These are phyloP conservation scores for Cyprinodon variegatus DNA, from an alignment of 2,113 vertebrate species.

Conservation along the genomic window DNA sequence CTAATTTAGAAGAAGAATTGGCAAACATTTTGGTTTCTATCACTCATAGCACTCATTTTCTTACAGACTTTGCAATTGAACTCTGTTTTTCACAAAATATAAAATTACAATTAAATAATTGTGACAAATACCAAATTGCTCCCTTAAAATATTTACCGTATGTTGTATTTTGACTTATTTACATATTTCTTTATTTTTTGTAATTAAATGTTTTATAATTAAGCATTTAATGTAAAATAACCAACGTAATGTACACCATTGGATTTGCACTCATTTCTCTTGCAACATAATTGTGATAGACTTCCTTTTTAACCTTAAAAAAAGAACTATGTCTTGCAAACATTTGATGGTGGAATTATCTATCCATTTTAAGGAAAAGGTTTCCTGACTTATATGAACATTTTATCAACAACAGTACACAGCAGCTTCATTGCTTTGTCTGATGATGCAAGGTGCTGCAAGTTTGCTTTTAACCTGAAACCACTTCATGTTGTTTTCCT, in stretches of 20 bases:
- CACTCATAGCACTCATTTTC: no score
- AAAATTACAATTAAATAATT: not conserved
- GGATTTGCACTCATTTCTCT: not conserved
- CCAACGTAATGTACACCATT: not conserved
- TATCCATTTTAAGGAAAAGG: slow-evolving; percentile 20
- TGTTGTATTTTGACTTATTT: no score
- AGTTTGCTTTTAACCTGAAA: slow-evolving; percentile 44
- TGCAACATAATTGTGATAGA: not conserved
- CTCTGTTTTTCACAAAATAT: not conserved
- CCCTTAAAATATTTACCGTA: not conserved
- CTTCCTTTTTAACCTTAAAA: not conserved
- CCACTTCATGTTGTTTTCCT: slow-evolving; percentile 17
- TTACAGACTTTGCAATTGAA: no score
- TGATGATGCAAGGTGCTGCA: slow-evolving; percentile 72
- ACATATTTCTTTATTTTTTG: no score
- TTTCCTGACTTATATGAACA: slow-evolving; percentile 30
- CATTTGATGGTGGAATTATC: not conserved
- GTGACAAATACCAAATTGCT: not conserved
- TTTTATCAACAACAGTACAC: slow-evolving; percentile 35
- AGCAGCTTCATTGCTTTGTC: slow-evolving; percentile 34
- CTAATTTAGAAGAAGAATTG: not conserved
- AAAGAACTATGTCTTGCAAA: slow-evolving; percentile 1
- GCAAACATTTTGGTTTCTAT: not conserved
- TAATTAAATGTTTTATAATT: no score
- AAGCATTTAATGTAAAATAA: not conserved